These are phyloP conservation scores for Propsilocerus akamusi DNA, from an alignment of 1,140 invertebrate genomes.

Conservation along the genomic window DNA sequence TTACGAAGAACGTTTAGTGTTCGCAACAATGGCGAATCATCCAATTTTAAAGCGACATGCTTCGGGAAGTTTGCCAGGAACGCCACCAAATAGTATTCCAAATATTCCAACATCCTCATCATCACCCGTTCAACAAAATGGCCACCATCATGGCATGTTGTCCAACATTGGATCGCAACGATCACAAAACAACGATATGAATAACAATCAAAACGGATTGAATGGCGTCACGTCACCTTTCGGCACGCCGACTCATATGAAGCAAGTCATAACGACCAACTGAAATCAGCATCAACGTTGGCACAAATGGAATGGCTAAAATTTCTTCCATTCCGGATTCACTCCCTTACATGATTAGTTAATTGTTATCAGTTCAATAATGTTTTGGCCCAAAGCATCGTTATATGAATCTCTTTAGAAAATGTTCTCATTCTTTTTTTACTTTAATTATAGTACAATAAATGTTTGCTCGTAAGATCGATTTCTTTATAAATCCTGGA, in stretches of 20 bases:
- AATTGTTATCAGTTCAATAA: not conserved
- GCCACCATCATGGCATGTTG: not conserved
- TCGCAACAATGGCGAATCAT: conserved; percentile 81
- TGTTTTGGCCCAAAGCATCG: not conserved
- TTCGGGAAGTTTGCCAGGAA: conserved; percentile 20
- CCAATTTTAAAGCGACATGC: conserved; percentile 78
- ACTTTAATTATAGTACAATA: too few relatives aligned
- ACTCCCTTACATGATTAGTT: not conserved
- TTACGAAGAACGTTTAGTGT: conserved; percentile 82
- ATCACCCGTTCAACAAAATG: not conserved
- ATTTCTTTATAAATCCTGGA: too few relatives aligned
- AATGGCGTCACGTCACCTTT: conserved; percentile 17
- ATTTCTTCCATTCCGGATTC: not conserved
- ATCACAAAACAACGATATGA: conserved; percentile 12
- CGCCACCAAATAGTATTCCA: conserved; percentile 12
- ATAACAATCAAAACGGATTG: conserved; percentile 16
- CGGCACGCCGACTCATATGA: conserved; percentile 20
- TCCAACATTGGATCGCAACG: not conserved
- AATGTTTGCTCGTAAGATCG: too few relatives aligned
- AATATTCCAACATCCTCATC: not conserved
- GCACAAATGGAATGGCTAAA: conserved; percentile 3
- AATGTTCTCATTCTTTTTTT: too few relatives aligned
- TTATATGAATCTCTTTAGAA: not conserved
- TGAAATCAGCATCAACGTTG: not conserved
- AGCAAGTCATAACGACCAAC: conserved; percentile 7